Conservation (phyloP, 2,113 vertebrate species). For the Chlorodrepanis virens region DNA sequence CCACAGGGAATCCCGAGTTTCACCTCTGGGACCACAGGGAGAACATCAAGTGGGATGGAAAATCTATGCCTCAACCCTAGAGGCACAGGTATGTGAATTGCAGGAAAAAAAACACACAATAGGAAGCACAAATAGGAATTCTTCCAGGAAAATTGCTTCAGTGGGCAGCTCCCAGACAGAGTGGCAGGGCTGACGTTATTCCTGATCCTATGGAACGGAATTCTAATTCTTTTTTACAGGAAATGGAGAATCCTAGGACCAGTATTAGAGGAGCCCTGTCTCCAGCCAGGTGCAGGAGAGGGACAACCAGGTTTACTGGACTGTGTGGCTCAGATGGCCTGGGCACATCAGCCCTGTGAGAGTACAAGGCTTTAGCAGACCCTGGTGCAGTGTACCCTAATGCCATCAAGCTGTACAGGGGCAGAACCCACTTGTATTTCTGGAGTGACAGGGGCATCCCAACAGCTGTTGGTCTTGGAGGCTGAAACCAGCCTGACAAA, state of each 20-base stretch:
- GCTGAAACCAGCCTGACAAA: background rate
- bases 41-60: background rate
- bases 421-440: background rate
- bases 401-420: background rate
- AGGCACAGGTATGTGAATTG: background rate
- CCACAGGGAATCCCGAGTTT: background rate
- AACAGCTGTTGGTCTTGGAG: background rate
- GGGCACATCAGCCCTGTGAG: background rate
- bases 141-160: background rate
- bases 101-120: background rate
- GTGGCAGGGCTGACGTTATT: background rate
- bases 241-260: background rate
- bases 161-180: background rate
- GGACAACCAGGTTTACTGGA: background rate
- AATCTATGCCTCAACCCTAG: background rate
- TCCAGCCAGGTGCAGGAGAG: background rate
- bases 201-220: background rate
- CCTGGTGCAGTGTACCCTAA: background rate
- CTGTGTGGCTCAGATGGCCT: background rate
- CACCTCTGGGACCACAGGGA: background rate
- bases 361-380: background rate
- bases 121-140: background rate
- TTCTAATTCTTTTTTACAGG: background rate
- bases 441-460: background rate
- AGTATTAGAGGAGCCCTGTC: background rate